These are phyloP conservation scores for Pterostichus madidus DNA, from an alignment of 2,888 invertebrate species.

Conservation along the genomic window DNA sequence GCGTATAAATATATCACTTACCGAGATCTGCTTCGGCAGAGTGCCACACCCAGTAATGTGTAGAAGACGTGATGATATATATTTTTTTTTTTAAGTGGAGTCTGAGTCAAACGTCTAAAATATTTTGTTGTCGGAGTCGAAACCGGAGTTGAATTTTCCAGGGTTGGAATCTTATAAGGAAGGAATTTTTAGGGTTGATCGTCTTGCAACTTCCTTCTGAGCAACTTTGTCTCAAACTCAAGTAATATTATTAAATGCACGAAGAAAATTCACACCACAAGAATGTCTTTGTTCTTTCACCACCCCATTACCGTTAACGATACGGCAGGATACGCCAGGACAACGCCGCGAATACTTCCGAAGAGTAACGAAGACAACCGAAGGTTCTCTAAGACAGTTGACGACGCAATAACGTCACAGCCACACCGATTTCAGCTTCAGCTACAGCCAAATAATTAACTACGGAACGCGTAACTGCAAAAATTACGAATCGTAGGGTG, in stretches of 20 bases:
- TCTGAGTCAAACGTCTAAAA: no score
- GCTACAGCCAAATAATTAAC: constrained; percentile 46
- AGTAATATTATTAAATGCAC: constrained; percentile 59
- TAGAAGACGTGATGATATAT: no score
- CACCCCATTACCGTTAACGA: constrained; percentile 61
- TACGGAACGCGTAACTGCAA: background rate
- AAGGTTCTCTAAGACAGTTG: constrained; percentile 8
- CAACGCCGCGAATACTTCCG: constrained; percentile 30
- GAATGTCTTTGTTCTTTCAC: constrained; percentile 63
- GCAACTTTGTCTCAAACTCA: constrained; percentile 26
- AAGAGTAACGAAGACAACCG: constrained; percentile 21
- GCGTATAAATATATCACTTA: no score
- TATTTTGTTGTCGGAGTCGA: no score
- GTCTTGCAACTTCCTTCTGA: background rate
- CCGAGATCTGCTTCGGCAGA: no score
- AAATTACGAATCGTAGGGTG: constrained; percentile 39
- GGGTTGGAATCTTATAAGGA: no score
- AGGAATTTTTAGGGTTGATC: background rate
- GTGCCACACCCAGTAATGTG: no score
- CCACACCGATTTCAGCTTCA: constrained; percentile 29
- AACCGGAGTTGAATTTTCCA: no score
- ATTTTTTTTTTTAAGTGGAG: no score
- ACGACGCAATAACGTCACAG: constrained; percentile 49
- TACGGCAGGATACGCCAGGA: constrained; percentile 49
- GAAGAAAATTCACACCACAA: constrained; percentile 53